Base-by-base conservation (phyloP, 1,140 invertebrate genomes). In the Drosophila sulfurigaster region DNA sequence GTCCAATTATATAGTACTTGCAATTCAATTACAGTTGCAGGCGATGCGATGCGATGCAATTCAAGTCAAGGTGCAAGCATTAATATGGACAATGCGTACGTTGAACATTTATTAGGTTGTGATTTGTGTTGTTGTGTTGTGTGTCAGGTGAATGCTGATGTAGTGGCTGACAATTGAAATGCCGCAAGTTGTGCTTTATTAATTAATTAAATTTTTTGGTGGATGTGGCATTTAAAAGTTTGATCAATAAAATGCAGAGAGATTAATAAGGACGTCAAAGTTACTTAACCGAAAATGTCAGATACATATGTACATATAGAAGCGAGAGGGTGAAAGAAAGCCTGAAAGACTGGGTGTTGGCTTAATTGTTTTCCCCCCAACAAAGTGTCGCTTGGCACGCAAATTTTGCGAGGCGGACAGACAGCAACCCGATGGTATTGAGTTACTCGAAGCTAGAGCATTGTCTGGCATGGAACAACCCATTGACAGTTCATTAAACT, bases 381-480 rank as follows among this genome's bases (percentile, higher is more conserved):
- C 75, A 85, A 88, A 88, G 78, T 88, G 85, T 79, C 85, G 81
- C 75, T 81, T 81, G 75, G 66, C 83, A 87, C 78, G 83, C 85
- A 74, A 88, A 78, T 69, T 69, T 66, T 45, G 56, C 74, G 6
- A 20, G 38, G 8, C 74, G 16, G 32, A 54, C 51, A 32, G 52
- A 38, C 35, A 38, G 10, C 35, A 10, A 38, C 35, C 35, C 35
- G 35, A 7, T 48, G 64, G 48, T 59, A 35, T 32, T 8, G 51
- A 54, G 51, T 35, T 41, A 30, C 35, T 38, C 63, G 5, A 7
- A 51, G 10, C 48, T 62, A 65, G 65, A 58, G 70, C 58, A 75
- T 38, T 38, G 35, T 8, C 35, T 38, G 35, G 20, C 20, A 0
- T 25, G 20, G 20, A 7, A 10, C 6, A 10, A 38, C 20, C 48